Conservation (phyloP, 2,888 invertebrate species). For the Pyrochroa serraticornis region DNA sequence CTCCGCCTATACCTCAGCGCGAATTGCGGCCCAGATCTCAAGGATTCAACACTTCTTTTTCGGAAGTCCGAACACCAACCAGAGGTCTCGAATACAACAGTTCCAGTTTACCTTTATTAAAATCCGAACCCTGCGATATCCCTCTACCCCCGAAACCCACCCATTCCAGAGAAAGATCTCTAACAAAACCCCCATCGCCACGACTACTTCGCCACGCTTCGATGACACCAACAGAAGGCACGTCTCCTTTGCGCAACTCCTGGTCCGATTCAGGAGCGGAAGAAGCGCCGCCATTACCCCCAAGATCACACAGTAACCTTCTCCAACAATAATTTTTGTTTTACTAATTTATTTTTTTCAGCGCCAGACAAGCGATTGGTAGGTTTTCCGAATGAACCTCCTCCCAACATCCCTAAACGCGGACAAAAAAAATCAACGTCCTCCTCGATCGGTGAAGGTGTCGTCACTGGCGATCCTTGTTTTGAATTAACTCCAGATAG, state of each 20-base stretch:
- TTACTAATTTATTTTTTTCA: conserved; percentile 39
- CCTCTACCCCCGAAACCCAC: conserved; percentile 62
- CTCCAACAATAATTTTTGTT: conserved; percentile 1
- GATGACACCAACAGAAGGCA: conserved; percentile 61
- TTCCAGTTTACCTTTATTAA: conserved; percentile 58
- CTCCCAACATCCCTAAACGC: conserved; percentile 57
- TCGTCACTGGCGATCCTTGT: neutral
- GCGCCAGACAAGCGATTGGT: conserved; percentile 65
- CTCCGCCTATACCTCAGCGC: conserved; percentile 67
- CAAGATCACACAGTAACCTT: conserved; percentile 72
- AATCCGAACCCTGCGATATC: conserved; percentile 51
- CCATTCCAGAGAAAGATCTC: conserved; percentile 55
- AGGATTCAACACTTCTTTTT: conserved; percentile 59
- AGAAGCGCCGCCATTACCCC: conserved; percentile 81
- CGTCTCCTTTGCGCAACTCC: conserved; percentile 61
- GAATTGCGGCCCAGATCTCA: conserved; percentile 66
- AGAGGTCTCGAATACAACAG: conserved; percentile 56
- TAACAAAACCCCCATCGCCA: conserved; percentile 64
- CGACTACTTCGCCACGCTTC: conserved; percentile 60
- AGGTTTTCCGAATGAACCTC: conserved; percentile 54
- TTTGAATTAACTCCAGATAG: conserved; percentile 38
- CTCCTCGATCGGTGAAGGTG: conserved; percentile 40
- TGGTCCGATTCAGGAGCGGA: conserved; percentile 64
- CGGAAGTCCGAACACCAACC: conserved; percentile 56
- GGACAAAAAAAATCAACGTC: conserved; percentile 58